These are phyloP conservation scores for Mantis religiosa DNA, from an alignment of 2,888 invertebrate species.

Conservation along the genomic window DNA sequence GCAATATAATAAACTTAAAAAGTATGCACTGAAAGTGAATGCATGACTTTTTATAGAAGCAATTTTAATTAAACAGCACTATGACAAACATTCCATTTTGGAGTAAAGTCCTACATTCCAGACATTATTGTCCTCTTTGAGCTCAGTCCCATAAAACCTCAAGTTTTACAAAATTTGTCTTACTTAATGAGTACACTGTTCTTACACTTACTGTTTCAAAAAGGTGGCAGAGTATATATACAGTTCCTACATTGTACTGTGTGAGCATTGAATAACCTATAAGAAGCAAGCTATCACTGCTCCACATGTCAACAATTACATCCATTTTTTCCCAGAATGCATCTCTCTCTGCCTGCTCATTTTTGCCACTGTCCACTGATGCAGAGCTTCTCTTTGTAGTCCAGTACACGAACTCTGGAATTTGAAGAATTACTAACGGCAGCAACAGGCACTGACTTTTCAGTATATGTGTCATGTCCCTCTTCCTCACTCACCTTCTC, in stretches of 20 bases:
- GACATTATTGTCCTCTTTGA: no score
- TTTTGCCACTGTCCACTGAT: conserved; percentile 21
- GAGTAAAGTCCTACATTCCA: no score
- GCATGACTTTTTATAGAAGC: no score
- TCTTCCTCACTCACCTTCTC: background rate
- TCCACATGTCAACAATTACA: conserved; percentile 36
- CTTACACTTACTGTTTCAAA: conserved; percentile 49
- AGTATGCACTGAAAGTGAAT: no score
- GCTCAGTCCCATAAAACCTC: no score
- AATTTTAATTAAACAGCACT: no score
- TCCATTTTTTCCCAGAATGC: conserved; percentile 46
- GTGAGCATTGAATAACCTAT: conserved; percentile 57
- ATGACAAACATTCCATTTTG: no score
- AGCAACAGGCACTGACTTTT: background rate
- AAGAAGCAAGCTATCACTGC: conserved; percentile 51
- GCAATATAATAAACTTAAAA: no score
- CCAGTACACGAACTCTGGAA: background rate
- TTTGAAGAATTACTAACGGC: background rate
- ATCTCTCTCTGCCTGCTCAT: conserved; percentile 47
- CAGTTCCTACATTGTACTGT: conserved; percentile 60
- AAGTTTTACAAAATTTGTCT: no score
- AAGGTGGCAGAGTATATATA: conserved; percentile 54
- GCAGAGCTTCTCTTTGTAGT: conserved; percentile 26
- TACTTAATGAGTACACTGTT: no score
- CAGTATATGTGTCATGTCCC: background rate